Base-by-base conservation (phyloP, 2,888 invertebrate species). In the Heliconius cydno region DNA sequence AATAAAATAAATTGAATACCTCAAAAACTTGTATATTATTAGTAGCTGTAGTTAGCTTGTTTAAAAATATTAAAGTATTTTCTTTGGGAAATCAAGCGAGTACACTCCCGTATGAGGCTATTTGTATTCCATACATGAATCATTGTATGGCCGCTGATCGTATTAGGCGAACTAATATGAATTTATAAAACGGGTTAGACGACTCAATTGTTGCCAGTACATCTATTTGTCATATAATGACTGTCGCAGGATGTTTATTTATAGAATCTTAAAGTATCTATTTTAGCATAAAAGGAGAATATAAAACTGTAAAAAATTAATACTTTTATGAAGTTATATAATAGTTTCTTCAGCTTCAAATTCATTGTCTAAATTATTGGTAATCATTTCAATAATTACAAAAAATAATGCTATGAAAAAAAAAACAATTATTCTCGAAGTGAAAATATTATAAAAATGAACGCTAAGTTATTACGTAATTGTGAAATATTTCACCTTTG, bases 61-160 rank as follows among this genome's bases (percentile, higher is more conserved):
- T 70, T 19, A 19, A 25, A n/a, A 46, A 70, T 28, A 70, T 41
- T 65, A 41, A 25, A 68, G 13, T 41, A 68, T 70, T 70, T 41
- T 70, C 46, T 70, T 70, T 46, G 25, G 3, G 9, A 70, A 70
- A 46, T 70, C 25, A 13, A 52, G 52, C 19, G 19, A 22, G 52
- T 52, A 38, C 19, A n/a, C n/a, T 57, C 34, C 9, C 7, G 30
- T 80, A 77, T 74, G 78, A 30, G 34, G 60, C 76, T 75, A 80
- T 83, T 82, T 79, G 81, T 81, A 82, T 83, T 80, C 83, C 60
- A 77, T 80, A 57, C 79, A 71, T 80, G 74, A 81, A 66, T 73
- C 68, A 80, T 79, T 79, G 80, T 77, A 67, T 81, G 70, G 30
- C 72, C 72, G 78, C 71, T 80, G 65, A 75, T 79, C 72, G 79